These are phyloP conservation scores for Damaliscus lunatus DNA, from an alignment of 2,113 vertebrate genomes.

Conservation along the genomic window DNA sequence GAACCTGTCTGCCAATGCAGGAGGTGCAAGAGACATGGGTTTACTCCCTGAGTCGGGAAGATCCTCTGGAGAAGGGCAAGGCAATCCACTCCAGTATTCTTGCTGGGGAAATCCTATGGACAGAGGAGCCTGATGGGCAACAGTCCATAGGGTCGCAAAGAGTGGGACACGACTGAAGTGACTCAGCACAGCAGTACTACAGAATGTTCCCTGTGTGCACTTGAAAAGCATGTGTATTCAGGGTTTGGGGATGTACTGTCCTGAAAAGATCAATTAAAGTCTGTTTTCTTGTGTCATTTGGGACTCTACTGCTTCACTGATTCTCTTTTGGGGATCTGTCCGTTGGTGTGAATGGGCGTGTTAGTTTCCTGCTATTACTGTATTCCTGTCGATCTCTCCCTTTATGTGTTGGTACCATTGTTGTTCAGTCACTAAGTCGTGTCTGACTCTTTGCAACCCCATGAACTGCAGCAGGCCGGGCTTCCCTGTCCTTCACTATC, in stretches of 20 bases:
- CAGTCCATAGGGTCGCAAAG: background rate
- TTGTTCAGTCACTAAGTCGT: background rate
- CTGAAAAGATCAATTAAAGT: background rate
- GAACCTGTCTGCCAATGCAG: background rate
- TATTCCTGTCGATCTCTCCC: background rate
- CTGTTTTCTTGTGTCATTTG: background rate
- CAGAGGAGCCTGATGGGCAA: background rate
- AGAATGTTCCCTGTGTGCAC: background rate
- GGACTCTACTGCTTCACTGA: background rate
- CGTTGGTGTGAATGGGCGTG: background rate
- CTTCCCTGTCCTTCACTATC: background rate
- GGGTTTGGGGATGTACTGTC: background rate
- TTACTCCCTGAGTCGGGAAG: background rate
- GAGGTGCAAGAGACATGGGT: background rate
- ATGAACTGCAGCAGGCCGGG: background rate
- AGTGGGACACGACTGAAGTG: background rate
- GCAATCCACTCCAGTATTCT: background rate
- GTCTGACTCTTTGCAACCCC: background rate
- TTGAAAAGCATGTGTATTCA: background rate
- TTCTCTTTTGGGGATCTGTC: background rate
- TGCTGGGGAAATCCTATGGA: background rate
- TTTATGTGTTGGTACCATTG: background rate
- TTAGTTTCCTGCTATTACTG: background rate
- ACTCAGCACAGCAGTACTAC: background rate
- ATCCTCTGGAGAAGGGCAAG: background rate